Percentiles rank a stretch among this genome's conserved stretches.
These are phyloP conservation scores for Cheilosia vulpina DNA, from an alignment of 2,888 invertebrate species.

Conservation along the genomic window DNA sequence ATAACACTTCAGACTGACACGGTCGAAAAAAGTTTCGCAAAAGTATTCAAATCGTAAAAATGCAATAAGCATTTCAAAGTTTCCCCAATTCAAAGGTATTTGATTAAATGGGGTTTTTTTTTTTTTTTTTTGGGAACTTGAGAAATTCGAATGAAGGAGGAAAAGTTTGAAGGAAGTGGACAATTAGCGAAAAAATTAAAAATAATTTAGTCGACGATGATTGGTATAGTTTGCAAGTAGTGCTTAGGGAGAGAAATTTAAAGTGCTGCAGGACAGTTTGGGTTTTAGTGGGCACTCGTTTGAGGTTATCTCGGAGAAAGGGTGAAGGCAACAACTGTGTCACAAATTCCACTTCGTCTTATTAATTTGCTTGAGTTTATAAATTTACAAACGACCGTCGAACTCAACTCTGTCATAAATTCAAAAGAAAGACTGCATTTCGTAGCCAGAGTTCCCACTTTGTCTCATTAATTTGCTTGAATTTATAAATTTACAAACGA, in stretches of 20 bases:
- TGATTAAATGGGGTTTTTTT: constrained; percentile 6
- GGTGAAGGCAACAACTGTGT: too few relatives aligned
- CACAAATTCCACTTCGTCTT: too few relatives aligned
- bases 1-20: constrained; percentile 4
- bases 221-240: background rate
- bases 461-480: too few relatives aligned
- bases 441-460: too few relatives aligned
- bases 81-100: constrained; percentile 46
- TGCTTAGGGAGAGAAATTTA: too few relatives aligned
- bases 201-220: background rate
- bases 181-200: background rate
- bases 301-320: too few relatives aligned
- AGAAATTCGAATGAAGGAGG: background rate
- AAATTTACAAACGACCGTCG: too few relatives aligned
- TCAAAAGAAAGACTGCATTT: too few relatives aligned
- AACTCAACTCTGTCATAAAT: too few relatives aligned
- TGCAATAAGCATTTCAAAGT: constrained; percentile 59
- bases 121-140: background rate
- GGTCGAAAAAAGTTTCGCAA: constrained; percentile 33
- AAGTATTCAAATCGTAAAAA: constrained; percentile 63
- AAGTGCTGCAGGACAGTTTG: background rate
- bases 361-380: too few relatives aligned
- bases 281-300: background rate
- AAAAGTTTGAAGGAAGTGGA: background rate
- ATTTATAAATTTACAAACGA: too few relatives aligned